Base-by-base conservation (phyloP, 2,113 vertebrate genomes). In the Halichoerus grypus region DNA sequence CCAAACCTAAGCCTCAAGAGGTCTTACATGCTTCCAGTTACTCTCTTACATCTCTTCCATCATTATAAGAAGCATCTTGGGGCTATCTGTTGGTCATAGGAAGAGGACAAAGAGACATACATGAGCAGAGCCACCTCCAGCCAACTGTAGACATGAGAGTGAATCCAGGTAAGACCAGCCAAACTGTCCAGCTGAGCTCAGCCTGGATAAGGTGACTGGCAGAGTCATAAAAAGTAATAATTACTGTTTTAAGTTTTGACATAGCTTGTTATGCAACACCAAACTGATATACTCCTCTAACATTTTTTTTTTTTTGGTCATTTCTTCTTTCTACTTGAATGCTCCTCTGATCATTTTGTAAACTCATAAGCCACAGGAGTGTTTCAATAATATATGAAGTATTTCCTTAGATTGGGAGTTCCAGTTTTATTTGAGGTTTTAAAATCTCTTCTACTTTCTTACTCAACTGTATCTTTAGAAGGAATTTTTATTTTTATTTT, bases 161-260 rank as follows among this genome's bases (percentile, higher is more conserved):
- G 28, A 85, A 51, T 8, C 1, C n/a, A 77, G 39, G 5, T 39
- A 92, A 91, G 12, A 87, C 10, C 31, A 83, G 49, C 19, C 86
- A 81, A 96, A 79, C 33, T 55, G 18, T 7, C 61, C 5, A 84
- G n/a, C 69, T 71, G 26, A 72, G 59, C 7, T 95, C 19, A 94
- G 24, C 33, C 28, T 67, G 83, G 26, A 19, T 39, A 83, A 59
- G 3, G 0, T 65, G 79, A 87, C 46, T 89, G 80, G 51, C 7
- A 90, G 24, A 92, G 39, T 94, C 36, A 67, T 46, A 80, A 88
- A 86, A 95, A 92, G 88, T 57, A 95, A 39, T 33, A 59, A 81
- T 61, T 77, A 42, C 8, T 92, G 39, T 22, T 80, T 76, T 67
- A 92, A 94, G 31, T 69, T 88, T 94, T 59, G 57, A 10, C n/a